Evolutionary conservation across 2,113 vertebrate species (phyloP).

Genomic region (Kryptolebias marmoratus): DNA sequence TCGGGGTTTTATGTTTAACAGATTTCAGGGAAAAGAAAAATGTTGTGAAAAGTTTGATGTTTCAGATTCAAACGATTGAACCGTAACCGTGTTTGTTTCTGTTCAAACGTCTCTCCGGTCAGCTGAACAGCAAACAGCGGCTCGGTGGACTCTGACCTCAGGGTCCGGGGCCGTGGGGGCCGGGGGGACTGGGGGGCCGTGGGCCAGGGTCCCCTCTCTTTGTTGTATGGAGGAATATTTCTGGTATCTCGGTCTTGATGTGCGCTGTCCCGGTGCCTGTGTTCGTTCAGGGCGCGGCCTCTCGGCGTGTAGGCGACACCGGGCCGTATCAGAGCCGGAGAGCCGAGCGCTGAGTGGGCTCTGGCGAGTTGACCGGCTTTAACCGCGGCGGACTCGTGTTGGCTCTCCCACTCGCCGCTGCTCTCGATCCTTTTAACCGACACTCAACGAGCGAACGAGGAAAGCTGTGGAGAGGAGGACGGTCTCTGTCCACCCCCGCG

Average conservation of each 20-base stretch:
- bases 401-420: conserved; percentile 56
- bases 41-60: too few relatives aligned
- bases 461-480: conserved; percentile 54
- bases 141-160: conserved; percentile 45
- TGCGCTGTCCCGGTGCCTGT: conserved; percentile 12
- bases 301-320: conserved; percentile 45
- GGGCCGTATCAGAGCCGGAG: conserved; percentile 48
- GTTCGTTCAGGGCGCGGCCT: conserved; percentile 19
- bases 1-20: too few relatives aligned
- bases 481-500: conserved; percentile 56
- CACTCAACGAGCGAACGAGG: conserved; percentile 61
- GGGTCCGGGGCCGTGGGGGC: conserved; percentile 12
- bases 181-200: background rate
- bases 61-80: too few relatives aligned
- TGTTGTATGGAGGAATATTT: conserved; percentile 56
- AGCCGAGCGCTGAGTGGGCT: conserved; percentile 48
- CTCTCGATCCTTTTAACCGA: conserved; percentile 57
- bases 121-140: background rate
- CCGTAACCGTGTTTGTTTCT: too few relatives aligned
- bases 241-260: conserved; percentile 44
- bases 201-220: conserved; percentile 20
- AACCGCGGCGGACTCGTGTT: conserved; percentile 47
- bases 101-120: background rate
- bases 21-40: too few relatives aligned
- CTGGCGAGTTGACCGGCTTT: conserved; percentile 34